Conservation (phyloP, 2,888 invertebrate genomes). For the Synanthedon tipuliformis region DNA sequence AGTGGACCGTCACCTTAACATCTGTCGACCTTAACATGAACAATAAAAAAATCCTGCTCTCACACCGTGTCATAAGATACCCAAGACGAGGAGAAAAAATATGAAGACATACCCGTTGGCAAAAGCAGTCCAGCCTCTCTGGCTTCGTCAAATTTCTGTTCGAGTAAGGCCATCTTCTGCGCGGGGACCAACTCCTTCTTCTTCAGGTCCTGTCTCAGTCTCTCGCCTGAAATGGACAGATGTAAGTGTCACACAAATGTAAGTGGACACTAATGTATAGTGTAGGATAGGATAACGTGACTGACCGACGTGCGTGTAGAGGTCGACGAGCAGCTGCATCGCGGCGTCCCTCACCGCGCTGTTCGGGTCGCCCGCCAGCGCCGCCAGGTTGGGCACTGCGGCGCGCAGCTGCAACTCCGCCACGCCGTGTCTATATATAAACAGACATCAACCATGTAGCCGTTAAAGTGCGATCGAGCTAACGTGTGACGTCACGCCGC, state of each 20-base stretch:
- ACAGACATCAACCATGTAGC: too few species aligned
- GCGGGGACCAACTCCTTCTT: constrained; percentile 83
- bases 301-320: constrained; percentile 90
- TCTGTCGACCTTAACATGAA: too few species aligned
- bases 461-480: too few species aligned
- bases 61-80: too few species aligned
- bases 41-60: too few species aligned
- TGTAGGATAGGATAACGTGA: too few species aligned
- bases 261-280: too few species aligned
- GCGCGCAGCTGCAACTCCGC: constrained; percentile 84
- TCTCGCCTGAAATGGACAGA: constrained; percentile 78
- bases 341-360: constrained; percentile 90
- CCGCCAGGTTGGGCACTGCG: constrained; percentile 85
- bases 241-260: too few species aligned
- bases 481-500: too few species aligned
- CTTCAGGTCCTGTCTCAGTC: constrained; percentile 83
- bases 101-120: constrained; percentile 74
- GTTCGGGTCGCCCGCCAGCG: constrained; percentile 87
- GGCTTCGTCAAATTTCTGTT: constrained; percentile 89
- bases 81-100: too few species aligned
- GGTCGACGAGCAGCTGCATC: constrained; percentile 85
- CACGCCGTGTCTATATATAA: constrained; percentile 90
- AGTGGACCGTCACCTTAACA: too few species aligned
- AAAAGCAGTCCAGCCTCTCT: constrained; percentile 82
- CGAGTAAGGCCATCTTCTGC: constrained; percentile 76